Evolutionary conservation across 1,140 invertebrate species (phyloP), one percentile per base, ranked within the genome.

Genomic region (Hydropsyche tenuis): DNA sequence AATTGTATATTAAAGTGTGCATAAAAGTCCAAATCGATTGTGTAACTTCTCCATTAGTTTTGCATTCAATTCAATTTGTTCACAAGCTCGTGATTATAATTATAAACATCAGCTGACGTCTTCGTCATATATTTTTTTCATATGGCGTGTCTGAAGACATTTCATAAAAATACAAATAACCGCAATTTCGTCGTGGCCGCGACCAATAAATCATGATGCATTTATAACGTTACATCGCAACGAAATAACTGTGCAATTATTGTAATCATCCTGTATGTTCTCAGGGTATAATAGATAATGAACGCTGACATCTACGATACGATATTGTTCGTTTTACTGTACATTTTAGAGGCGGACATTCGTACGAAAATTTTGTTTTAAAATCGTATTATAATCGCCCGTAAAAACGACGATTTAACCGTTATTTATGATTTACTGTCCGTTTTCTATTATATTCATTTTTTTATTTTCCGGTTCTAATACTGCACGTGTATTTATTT

Each of bases 351-450:
- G 9, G n/a, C n/a, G n/a, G 9, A 37, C 3, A 37, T 37, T 4
- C 30, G 30, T n/a, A n/a, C n/a, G n/a, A n/a, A 37, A 37, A 4
- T 37, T 37, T 37, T 53, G 48, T 53, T 53, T 37, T 37, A 18
- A 53, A 53, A 53, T 53, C 48, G 48, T 18, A 53, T 53, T 53
- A 53, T 53, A 53, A 53, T 53, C 48, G 48, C 48, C n/a, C 20
- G 48, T 53, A 53, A 53, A 53, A 53, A 53, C 20, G 48, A n/a
- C 48, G 1, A 18, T 53, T 53, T 53, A 18, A 53, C 48, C n/a
- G 48, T 9, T 53, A 18, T 53, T 9, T 53, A 7, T 18, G 48
- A 53, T 53, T 53, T 53, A 53, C 30, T 37, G 30, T 37, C 30
- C 30, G 30, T 37, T 37, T 37, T 37, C 30, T 37, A 37, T 37